phyloP scores from a whole-genome alignment of 2,797 vertebrate genomes.

The Mallotus villosus region DNA sequence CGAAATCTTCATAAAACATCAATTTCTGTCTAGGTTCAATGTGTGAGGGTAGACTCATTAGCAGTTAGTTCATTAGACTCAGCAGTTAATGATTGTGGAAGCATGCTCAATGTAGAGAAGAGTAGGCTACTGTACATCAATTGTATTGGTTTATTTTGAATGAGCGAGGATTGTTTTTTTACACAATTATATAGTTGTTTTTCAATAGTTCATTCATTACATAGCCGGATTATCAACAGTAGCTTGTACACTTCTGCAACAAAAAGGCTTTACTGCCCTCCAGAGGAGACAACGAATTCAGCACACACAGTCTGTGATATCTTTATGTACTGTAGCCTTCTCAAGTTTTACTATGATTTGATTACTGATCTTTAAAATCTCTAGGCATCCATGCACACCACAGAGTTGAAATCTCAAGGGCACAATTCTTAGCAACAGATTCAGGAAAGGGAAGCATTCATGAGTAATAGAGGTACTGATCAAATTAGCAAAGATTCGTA shows the following conservation, averaged over 20 bases:
- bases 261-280: conserved; percentile 47
- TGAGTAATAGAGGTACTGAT: neutral
- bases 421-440: neutral
- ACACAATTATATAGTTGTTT: neutral
- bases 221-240: neutral
- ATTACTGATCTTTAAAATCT: neutral
- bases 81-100: neutral
- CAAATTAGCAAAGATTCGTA: neutral
- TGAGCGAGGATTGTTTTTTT: neutral
- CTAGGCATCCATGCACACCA: neutral
- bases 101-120: neutral
- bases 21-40: neutral
- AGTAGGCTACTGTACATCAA: neutral
- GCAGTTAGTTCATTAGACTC: too few species aligned
- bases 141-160: neutral
- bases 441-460: neutral
- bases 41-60: neutral
- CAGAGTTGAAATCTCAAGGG: neutral
- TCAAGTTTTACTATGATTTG: neutral
- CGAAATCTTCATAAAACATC: conserved; percentile 7
- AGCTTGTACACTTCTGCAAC: neutral
- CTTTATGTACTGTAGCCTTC: neutral
- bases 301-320: neutral
- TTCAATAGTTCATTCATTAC: neutral
- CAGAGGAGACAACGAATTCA: conserved; percentile 37